Evolutionary conservation across 2,888 invertebrate genomes (phyloP).

Genomic region (Cantharis lateralis): DNA sequence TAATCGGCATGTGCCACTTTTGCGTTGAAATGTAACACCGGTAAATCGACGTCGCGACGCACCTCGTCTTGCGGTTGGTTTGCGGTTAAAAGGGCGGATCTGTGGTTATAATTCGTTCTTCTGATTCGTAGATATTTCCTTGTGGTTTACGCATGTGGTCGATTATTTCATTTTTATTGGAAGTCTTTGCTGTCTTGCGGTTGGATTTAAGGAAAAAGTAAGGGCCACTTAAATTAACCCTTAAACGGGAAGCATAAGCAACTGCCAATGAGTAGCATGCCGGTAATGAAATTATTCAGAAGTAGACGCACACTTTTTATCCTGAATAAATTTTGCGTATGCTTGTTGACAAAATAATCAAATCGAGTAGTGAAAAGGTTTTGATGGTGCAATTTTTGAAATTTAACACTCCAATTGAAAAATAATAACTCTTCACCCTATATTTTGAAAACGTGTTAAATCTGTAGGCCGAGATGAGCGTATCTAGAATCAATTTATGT

Average conservation of each 20-base stretch:
- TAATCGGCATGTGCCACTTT: not conserved
- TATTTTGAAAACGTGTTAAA: slow-evolving; percentile 53
- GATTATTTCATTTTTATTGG: slow-evolving; percentile 58
- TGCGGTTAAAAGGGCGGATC: slow-evolving; percentile 69
- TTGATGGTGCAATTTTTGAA: not conserved
- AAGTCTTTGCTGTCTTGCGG: slow-evolving; percentile 38
- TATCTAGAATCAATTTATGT: slow-evolving; percentile 57
- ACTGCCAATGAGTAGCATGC: not conserved
- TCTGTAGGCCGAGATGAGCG: slow-evolving; percentile 50
- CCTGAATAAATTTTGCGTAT: not conserved
- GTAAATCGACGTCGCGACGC: slow-evolving; percentile 53
- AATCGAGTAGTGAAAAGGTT: not conserved
- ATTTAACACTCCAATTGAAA: slow-evolving; percentile 32
- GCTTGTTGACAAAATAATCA: not conserved
- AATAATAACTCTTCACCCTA: slow-evolving; percentile 51
- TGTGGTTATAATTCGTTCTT: slow-evolving; percentile 64
- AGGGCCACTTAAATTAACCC: slow-evolving; percentile 8
- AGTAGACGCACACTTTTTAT: not conserved
- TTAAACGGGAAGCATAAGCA: not conserved
- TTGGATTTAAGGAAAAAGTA: slow-evolving; percentile 26
- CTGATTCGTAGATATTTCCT: slow-evolving; percentile 62
- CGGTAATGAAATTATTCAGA: not conserved
- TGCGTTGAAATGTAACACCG: slow-evolving; percentile 38
- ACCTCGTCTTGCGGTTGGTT: slow-evolving; percentile 60
- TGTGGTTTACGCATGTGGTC: slow-evolving; percentile 64